phyloP scores from a whole-genome alignment of 2,113 vertebrate genomes.

The Cranoglanis bouderius region DNA sequence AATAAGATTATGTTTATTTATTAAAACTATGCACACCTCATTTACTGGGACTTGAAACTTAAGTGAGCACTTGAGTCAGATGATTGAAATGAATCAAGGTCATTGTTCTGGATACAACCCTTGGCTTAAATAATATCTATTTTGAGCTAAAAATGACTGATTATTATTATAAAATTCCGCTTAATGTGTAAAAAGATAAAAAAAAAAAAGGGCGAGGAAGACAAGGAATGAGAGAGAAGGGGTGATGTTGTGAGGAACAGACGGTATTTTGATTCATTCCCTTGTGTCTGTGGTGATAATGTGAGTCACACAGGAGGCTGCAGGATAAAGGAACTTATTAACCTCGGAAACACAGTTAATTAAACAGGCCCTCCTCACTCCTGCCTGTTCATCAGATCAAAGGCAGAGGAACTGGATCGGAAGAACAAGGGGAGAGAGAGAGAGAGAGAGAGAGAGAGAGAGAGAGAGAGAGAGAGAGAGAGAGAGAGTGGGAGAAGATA shows the following conservation, averaged over 20 bases:
- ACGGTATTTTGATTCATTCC: constrained; percentile 9
- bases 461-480: constrained; percentile 1
- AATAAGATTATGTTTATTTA: neutral
- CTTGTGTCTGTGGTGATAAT: constrained; percentile 26
- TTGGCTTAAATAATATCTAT: neutral
- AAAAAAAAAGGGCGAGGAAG: neutral
- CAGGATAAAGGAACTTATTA: constrained; percentile 51
- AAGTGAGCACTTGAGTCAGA: neutral
- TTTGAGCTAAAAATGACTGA: neutral
- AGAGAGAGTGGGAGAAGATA: neutral
- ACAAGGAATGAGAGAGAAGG: neutral
- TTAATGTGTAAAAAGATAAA: neutral
- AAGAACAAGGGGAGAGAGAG: constrained; percentile 17
- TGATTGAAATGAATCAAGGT: neutral
- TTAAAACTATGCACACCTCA: neutral
- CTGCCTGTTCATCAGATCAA: constrained; percentile 58
- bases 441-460: neutral
- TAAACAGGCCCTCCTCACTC: constrained; percentile 48
- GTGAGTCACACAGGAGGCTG: constrained; percentile 35
- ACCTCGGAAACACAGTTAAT: constrained; percentile 55
- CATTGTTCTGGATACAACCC: neutral
- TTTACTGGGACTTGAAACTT: neutral
- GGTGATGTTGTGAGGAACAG: constrained; percentile 6
- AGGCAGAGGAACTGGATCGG: constrained; percentile 6
- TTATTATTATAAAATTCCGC: neutral